Base-by-base conservation (phyloP, 2,888 invertebrate species). In the Drosophila gaucha region DNA sequence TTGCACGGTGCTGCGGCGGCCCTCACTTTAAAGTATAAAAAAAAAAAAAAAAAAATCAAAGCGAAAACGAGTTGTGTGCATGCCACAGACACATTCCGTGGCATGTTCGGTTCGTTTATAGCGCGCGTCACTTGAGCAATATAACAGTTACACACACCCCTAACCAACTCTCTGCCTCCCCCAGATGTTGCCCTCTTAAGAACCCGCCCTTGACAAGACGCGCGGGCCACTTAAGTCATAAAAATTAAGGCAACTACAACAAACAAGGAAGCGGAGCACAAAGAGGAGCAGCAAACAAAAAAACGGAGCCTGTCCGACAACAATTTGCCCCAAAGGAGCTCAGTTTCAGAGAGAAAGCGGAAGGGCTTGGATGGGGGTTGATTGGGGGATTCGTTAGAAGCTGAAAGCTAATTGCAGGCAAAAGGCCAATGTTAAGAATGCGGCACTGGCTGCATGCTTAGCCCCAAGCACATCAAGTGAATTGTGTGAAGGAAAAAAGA, bases 31-130 rank as follows among this genome's bases (percentile, higher is more conserved):
- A 30, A 44, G 28, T 12, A 18, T 12, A 41, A 4, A 12, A 2
- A 2, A n/a, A 38, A 20, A 20, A 35, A 67, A 67, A 57, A 6
- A 18, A 14, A 36, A 51, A 39, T 39, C 51, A 22, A 26, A 30
- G 51, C n/a, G 30, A n/a, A 75, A 70, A 72, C 68, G 60, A 59
- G 73, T 74, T 75, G 67, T 75, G 66, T 73, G 74, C 71, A 84
- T 82, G 84, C 83, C 75, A 71, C 79, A 73, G 66, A 75, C 76
- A 75, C 80, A 82, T 83, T 79, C 82, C 86, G 74, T 86, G 86
- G 78, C 88, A 86, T 78, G 79, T 67, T 80, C 51, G 56, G 58
- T 74, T 83, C 80, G 80, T 71, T 86, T 86, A 86, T 63, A 67
- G 80, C 65, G 70, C 86, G 86, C 86, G 82, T 82, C 74, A 84